Evolutionary conservation across 2,797 vertebrate genomes (phyloP), one percentile per base, ranked within the genome.

Genomic region (Bucorvus abyssinicus): DNA sequence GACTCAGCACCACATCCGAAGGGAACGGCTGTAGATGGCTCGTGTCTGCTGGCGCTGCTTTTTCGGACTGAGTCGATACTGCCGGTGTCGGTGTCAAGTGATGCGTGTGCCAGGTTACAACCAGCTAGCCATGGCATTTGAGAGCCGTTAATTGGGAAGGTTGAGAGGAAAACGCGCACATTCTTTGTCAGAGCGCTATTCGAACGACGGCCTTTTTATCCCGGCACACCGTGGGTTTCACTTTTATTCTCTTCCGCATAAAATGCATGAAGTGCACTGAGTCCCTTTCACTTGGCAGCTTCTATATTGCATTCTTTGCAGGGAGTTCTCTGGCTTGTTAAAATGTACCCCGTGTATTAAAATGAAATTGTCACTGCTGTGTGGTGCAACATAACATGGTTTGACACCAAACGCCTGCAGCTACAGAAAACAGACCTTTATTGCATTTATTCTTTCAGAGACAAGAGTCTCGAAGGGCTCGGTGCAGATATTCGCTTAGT

Each of bases 351-450:
- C 67, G 13, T 96, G 96, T 97, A 97, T 98, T 96, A 97, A 97
- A 98, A 98, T 97, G 97, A 97, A 98, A 98, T 97, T 97, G 97
- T 97, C 97, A 96, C 95, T 97, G 95, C 96, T 97, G 97, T 94
- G 96, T 96, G 96, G 96, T 96, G 93, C 97, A 92, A 86, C 83
- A 30, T 97, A 97, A 97, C 95, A 49, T 93, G 91, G 90, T 96
- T 98, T 98, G 98, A 98, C 97, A 97, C 87, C 94, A 93, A 96
- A 59, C 17, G 89, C 98, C 93, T 14, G 87, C 89, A 98, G 98
- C 97, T 97, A 97, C 95, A 97, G 97, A 97, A 97, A 97, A 97
- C 96, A 98, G 97, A 96, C 97, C 97, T 98, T 97, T 96, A 97
- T 98, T 97, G 95, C 95, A 91, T 97, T 98, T 97, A 96, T 96